Conservation (phyloP, 2,797 vertebrate genomes). For the Hafferia zeledoni region DNA sequence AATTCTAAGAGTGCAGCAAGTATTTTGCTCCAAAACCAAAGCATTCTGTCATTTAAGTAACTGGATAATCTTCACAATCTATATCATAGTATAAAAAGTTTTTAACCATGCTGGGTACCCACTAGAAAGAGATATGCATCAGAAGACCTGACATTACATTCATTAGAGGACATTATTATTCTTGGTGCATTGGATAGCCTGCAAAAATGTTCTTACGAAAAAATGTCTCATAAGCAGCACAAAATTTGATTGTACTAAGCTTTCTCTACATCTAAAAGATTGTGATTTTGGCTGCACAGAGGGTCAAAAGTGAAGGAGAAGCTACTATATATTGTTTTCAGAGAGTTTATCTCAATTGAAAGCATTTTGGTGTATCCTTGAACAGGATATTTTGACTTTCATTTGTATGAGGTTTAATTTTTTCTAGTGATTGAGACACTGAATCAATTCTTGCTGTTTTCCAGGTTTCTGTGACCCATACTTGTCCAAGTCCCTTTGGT, state of each 20-base stretch:
- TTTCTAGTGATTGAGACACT: background rate
- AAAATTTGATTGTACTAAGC: background rate
- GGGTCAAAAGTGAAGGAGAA: background rate
- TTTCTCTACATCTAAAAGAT: background rate
- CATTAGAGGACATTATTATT: background rate
- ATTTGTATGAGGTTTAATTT: background rate
- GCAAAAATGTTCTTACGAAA: background rate
- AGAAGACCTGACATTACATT: background rate
- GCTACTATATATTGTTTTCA: background rate
- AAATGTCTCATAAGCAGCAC: background rate
- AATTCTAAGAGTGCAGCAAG: background rate
- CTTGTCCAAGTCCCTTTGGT: background rate
- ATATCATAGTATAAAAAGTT: background rate
- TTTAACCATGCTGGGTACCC: background rate
- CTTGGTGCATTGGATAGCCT: background rate
- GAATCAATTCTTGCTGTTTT: background rate
- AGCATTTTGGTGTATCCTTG: background rate
- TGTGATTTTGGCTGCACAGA: background rate
- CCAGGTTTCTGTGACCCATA: background rate
- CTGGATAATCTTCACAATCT: background rate
- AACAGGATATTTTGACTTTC: background rate
- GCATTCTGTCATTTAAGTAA: background rate
- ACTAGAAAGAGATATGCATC: background rate
- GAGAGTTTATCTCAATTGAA: background rate
- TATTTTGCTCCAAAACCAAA: background rate